A percentile compares a stretch with the other conserved stretches of the same genome.
These are phyloP conservation scores for Ephestia elutella DNA, from an alignment of 1,140 invertebrate genomes.

Conservation along the genomic window DNA sequence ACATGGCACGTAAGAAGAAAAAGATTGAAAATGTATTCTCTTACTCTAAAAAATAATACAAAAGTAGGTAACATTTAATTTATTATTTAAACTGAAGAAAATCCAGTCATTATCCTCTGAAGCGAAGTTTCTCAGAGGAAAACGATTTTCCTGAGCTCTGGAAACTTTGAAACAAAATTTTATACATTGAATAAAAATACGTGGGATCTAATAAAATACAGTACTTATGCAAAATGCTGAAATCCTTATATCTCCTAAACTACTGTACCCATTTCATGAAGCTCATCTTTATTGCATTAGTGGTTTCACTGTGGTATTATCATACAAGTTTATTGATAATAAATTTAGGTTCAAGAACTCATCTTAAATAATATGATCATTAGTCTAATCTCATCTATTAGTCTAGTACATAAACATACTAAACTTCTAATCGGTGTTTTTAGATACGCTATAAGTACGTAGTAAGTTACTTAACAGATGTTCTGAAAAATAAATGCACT, in stretches of 20 bases:
- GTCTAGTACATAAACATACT: no score
- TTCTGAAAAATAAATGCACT: no score
- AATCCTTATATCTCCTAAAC: conserved; percentile 4
- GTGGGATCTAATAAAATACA: conserved; percentile 5
- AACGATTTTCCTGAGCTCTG: not conserved
- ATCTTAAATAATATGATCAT: no score
- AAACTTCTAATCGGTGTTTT: no score
- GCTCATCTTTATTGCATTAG: conserved; percentile 2
- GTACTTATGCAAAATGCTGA: conserved; percentile 4
- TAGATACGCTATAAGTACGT: no score
- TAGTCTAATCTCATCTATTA: no score
- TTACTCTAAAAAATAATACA: no score
- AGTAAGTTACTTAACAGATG: no score
- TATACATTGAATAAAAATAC: conserved; percentile 5
- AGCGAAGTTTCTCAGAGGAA: not conserved
- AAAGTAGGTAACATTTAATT: no score
- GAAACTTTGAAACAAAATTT: not conserved
- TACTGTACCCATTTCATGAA: conserved; percentile 1
- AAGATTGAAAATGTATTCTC: no score
- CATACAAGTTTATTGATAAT: not conserved
- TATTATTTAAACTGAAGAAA: not conserved
- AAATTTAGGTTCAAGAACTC: no score
- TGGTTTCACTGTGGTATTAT: not conserved
- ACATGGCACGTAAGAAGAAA: no score
- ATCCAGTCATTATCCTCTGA: not conserved